Base-by-base conservation (phyloP, 2,113 vertebrate genomes). In the Calonectris borealis region DNA sequence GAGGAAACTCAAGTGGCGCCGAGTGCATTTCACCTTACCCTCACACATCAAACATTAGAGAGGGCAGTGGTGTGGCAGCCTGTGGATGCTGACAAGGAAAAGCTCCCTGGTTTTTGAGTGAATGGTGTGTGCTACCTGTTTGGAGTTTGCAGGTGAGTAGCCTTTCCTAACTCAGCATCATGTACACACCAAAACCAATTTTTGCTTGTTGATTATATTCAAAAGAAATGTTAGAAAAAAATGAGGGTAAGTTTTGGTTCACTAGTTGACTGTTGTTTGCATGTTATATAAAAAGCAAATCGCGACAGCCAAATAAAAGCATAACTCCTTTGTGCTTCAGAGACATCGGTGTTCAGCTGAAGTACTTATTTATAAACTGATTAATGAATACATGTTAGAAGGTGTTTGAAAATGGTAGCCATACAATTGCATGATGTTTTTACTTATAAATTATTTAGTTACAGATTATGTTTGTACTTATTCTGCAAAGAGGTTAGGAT, bases 21-120 rank as follows among this genome's bases (percentile, higher is more conserved):
- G 5, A 14, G 31, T 9, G 17, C 5, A 0, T 68, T 54, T 61
- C 55, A 24, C 40, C 70, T 82, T 24, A 16, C 62, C 16, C 54
- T 61, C 34, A 20, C 0, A 1, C 76, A 32, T 26, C n/a, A n/a
- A 8, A 24, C 26, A 2, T 15, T 16, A 38, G 51, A 0, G 1
- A 54, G 46, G 52, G 75, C 58, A 24, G 58, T 55, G 71, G 34
- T 0, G 1, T 46, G 54, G n/a, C 72, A 29, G 61, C 38, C n/a
- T 24, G 62, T n/a, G 62, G 40, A 42, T 57, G 78, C 90, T 57
- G 70, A 6, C 32, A 31, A 36, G 57, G 19, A 36, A 40, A 48
- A 36, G 29, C 14, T 48, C n/a, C 46, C n/a, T 65, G 60, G 1
- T 16, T 38, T 26, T 58, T 61, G 36, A 40, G 19, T 14, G 76